Evolutionary conservation across 2,888 invertebrate genomes (phyloP).

Genomic region (Micoletzkya japonica): DNA sequence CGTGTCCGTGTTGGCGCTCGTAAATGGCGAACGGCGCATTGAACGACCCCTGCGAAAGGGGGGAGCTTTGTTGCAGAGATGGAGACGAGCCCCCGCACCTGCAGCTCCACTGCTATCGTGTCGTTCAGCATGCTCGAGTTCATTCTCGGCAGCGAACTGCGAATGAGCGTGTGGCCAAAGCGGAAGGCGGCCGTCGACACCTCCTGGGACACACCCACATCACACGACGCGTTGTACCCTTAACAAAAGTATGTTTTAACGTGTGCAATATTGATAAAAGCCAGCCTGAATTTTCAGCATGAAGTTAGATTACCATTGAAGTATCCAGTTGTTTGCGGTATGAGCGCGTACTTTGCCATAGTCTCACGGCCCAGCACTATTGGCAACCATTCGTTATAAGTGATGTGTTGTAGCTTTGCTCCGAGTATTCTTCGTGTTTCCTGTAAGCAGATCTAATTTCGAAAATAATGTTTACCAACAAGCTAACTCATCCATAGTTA

Average conservation of each 20-base stretch:
- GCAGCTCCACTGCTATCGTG: constrained; percentile 31
- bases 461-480: background rate
- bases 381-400: constrained; percentile 73
- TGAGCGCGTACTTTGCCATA: constrained; percentile 83
- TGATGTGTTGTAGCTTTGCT: constrained; percentile 70
- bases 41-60: constrained; percentile 42
- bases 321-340: constrained; percentile 72
- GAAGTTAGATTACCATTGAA: constrained; percentile 39
- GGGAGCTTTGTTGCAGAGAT: background rate
- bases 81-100: constrained; percentile 23
- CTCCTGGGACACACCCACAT: constrained; percentile 81
- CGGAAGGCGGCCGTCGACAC: constrained; percentile 77
- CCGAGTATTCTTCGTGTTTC: constrained; percentile 66
- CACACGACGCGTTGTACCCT: constrained; percentile 73
- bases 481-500: background rate
- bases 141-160: constrained; percentile 74
- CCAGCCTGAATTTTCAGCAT: background rate
- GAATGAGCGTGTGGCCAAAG: constrained; percentile 74
- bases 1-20: constrained; percentile 56
- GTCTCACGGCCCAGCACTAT: constrained; percentile 77
- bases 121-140: constrained; percentile 34
- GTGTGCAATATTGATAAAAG: background rate
- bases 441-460: constrained; percentile 44
- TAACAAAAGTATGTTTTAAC: background rate
- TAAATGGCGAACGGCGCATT: constrained; percentile 57